A percentile compares a stretch with the other conserved stretches of the same genome.
These are phyloP conservation scores for Clavelina lepadiformis DNA, from an alignment of 23 tunicate genomes.

Conservation along the genomic window DNA sequence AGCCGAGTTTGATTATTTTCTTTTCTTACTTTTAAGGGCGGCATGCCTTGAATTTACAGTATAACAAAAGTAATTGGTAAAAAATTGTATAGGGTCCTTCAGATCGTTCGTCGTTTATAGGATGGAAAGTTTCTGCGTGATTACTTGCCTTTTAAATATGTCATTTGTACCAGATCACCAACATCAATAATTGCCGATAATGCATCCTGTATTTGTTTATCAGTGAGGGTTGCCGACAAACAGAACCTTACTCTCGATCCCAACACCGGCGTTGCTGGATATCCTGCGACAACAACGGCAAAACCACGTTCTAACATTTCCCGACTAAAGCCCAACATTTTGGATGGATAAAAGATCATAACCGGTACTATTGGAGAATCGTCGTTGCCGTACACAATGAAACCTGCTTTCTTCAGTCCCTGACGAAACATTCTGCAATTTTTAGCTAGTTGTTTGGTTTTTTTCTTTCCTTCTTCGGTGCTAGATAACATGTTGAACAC, in stretches of 20 bases:
- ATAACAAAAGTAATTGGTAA: no score
- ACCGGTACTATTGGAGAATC: conserved; percentile 92
- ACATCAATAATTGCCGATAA: conserved; percentile 42
- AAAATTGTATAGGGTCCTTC: no score
- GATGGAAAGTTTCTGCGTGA: no score
- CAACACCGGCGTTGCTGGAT: conserved; percentile 88
- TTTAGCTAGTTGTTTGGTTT: conserved; percentile 48
- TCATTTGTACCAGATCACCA: conserved; percentile 39
- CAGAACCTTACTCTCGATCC: conserved; percentile 80
- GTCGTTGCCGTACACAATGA: conserved; percentile 82
- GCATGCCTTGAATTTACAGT: no score
- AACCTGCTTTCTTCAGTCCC: conserved; percentile 66
- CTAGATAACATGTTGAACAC: conserved; percentile 42
- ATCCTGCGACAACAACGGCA: conserved; percentile 92
- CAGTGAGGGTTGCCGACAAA: conserved; percentile 70
- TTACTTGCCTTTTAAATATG: conserved; percentile 37
- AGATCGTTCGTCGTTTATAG: no score
- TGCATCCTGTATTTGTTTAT: conserved; percentile 65
- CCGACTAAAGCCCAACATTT: conserved; percentile 70
- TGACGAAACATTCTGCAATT: conserved; percentile 66
- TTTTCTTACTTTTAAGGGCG: no score
- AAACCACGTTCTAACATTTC: conserved; percentile 76
- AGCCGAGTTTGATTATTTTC: no score
- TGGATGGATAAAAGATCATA: conserved; percentile 61
- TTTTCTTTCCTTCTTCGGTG: conserved; percentile 56